Base-by-base conservation (phyloP, 1,140 invertebrate genomes). In the Drosophila ficusphila region DNA sequence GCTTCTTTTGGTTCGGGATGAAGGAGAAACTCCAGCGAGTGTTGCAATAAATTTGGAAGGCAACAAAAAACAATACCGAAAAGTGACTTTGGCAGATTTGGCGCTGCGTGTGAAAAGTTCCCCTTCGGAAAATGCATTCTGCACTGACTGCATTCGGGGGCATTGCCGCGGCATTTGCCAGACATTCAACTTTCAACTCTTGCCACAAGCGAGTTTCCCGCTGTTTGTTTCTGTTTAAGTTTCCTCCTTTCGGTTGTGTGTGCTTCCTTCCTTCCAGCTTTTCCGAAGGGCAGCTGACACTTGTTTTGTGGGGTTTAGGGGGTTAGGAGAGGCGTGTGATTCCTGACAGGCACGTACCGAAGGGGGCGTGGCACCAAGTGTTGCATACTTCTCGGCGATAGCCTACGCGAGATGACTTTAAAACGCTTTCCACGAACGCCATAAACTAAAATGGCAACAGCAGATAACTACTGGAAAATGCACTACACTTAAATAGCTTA, bases 181-280 rank as follows among this genome's bases (percentile, higher is more conserved):
- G 82, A 60, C 82, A 54, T 88, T 88, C 82, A 88, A 88, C 82
- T 88, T 88, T 88, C 82, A 88, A 88, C 82, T 88, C 77, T 81
- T 77, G 82, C 76, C 61, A 67, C 62, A 65, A 68, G 51, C 67
- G 29, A 48, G 44, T 42, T 54, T 74, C 21, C 27, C 19, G 54
- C 52, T 46, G 42, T 46, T 46, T 46, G 42, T 57, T 57, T 57
- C 54, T 51, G 51, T 69, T 69, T 41, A 29, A 41, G 68, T 52
- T 44, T 68, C 53, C 44, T 46, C 19, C 31, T 33, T 53, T 16
- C 54, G 33, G 27, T 46, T 56, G 16, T 33, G 54, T 41, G 38
- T 19, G 38, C 29, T 78, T 44, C 51, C 61, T 34, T 61, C 21
- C 7, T 23, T 5, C 23, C 9, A 23, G 60, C 21, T 27, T 25